These are phyloP conservation scores for Peromyscus maniculatus DNA, from an alignment of 2,113 vertebrate species.

Conservation along the genomic window DNA sequence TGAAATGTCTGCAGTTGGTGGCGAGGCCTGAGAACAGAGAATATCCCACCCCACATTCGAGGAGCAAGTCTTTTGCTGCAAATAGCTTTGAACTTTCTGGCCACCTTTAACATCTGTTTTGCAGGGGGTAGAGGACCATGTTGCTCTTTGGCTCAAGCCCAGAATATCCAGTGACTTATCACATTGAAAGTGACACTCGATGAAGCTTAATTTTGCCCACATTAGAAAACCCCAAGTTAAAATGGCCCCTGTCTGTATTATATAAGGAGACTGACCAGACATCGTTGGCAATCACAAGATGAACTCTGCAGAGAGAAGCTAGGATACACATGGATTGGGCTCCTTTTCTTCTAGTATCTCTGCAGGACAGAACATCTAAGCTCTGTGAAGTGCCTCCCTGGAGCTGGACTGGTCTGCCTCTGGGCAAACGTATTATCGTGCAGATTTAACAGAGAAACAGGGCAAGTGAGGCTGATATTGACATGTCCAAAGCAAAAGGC, in stretches of 20 bases:
- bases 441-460: background rate
- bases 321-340: background rate
- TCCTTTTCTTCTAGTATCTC: background rate
- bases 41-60: background rate
- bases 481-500: background rate
- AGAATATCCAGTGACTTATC: background rate
- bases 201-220: background rate
- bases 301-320: background rate
- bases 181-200: slow-evolving; percentile 7
- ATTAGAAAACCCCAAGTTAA: background rate
- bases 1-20: slow-evolving; percentile 66
- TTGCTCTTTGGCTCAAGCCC: background rate
- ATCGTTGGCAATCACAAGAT: background rate
- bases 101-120: background rate
- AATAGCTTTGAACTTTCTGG: slow-evolving; percentile 58
- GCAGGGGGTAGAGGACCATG: background rate
- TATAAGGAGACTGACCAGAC: background rate
- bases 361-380: background rate
- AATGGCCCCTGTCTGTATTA: background rate
- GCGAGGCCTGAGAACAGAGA: slow-evolving; percentile 64
- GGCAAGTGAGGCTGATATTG: background rate
- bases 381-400: accelerated
- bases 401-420: background rate
- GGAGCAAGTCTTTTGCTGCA: slow-evolving; percentile 46
- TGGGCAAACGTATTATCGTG: background rate